Evolutionary conservation across 2,113 vertebrate genomes (phyloP).

Genomic region (Amblyornis subalaris): DNA sequence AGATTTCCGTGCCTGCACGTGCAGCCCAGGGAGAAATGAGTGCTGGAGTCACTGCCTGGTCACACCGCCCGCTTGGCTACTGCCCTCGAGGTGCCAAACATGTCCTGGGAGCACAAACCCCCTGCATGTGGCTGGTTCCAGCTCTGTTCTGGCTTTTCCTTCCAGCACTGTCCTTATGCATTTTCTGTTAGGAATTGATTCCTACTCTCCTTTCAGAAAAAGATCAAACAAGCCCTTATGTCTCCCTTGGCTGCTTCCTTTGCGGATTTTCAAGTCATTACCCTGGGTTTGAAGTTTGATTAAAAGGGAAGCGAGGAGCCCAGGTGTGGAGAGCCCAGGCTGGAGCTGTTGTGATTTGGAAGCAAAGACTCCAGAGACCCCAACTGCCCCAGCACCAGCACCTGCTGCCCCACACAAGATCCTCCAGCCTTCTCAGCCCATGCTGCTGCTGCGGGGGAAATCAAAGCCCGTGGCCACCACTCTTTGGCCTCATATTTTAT

Average conservation of each 20-base stretch:
- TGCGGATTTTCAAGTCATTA: not conserved
- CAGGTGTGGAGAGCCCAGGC: not conserved
- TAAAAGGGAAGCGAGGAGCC: not conserved
- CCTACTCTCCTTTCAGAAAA: slow-evolving; percentile 54
- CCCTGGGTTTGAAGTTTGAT: slow-evolving; percentile 14
- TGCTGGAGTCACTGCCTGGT: not conserved
- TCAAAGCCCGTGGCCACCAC: accelerated
- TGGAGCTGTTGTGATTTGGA: not conserved
- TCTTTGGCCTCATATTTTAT: not conserved
- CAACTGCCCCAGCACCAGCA: accelerated
- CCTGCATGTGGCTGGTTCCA: accelerated
- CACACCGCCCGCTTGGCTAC: accelerated
- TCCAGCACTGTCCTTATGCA: not conserved
- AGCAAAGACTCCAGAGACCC: not conserved
- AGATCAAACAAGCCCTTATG: slow-evolving; percentile 52
- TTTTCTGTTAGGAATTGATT: slow-evolving; percentile 19
- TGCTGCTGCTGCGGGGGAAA: not conserved
- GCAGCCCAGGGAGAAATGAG: not conserved
- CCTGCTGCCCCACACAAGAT: not conserved
- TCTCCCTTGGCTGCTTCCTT: not conserved
- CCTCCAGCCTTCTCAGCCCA: not conserved
- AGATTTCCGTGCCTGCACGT: not conserved
- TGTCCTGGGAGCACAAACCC: not conserved
- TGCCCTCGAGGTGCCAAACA: not conserved
- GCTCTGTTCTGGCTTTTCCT: not conserved